Percentiles rank a stretch among this genome's conserved stretches.
phyloP scores from a whole-genome alignment of 1,140 invertebrate species.

The honey bee (Apis mellifera) region DNA sequence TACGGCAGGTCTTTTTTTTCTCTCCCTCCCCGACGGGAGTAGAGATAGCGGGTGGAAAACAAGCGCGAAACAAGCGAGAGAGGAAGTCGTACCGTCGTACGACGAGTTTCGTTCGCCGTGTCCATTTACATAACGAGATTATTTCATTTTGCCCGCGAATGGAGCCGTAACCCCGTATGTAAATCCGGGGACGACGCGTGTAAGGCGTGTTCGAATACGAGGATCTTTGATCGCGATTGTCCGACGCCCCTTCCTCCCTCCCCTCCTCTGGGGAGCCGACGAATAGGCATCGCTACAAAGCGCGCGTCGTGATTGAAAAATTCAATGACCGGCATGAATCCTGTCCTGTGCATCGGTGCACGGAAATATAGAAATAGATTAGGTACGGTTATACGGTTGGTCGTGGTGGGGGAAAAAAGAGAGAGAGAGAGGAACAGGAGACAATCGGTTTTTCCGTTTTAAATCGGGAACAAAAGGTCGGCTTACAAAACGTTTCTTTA shows the following conservation, averaged over 20 bases:
- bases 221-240: conserved; percentile 56
- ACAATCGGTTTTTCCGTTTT: conserved; percentile 11
- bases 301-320: conserved; percentile 49
- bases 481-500: not conserved
- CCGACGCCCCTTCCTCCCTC: conserved; percentile 35
- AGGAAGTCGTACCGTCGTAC: conserved; percentile 1
- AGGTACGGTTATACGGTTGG: not conserved
- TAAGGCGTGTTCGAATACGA: conserved; percentile 64
- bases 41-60: not conserved
- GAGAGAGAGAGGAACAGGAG: fast-evolving
- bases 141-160: conserved; percentile 63
- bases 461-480: not conserved
- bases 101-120: conserved; percentile 6
- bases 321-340: conserved; percentile 58
- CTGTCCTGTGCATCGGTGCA: conserved; percentile 18
- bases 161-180: conserved; percentile 63
- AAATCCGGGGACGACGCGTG: conserved; percentile 61
- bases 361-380: not conserved
- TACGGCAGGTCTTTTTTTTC: not conserved
- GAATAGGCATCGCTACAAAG: not conserved
- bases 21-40: not conserved
- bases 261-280: too few species aligned
- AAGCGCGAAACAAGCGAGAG: conserved; percentile 8
- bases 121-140: conserved; percentile 73
- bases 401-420: not conserved